Evolutionary conservation across 2,797 vertebrate species (phyloP).

Genomic region (Oceanodroma leucorhoa): DNA sequence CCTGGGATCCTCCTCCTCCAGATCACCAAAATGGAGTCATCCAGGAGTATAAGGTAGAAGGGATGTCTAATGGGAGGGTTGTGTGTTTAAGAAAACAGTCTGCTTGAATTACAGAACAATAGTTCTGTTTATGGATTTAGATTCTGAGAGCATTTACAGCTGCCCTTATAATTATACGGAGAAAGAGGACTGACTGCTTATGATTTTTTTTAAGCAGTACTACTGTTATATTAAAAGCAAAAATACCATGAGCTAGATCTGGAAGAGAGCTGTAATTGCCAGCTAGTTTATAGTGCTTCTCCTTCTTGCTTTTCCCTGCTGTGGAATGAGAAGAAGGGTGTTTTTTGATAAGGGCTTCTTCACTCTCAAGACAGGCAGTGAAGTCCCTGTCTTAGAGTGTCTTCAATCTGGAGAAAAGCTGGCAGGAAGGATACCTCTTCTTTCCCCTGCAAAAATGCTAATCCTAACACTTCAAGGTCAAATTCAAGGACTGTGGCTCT

Average conservation of each 20-base stretch:
- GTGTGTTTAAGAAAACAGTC: neutral
- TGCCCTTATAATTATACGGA: neutral
- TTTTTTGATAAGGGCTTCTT: neutral
- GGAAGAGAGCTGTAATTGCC: neutral
- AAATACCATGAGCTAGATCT: neutral
- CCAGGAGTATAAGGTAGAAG: conserved; percentile 94
- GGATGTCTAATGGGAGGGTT: neutral
- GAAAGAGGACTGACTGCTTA: neutral
- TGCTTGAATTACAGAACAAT: neutral
- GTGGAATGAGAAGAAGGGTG: neutral
- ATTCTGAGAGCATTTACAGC: neutral
- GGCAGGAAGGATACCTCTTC: neutral
- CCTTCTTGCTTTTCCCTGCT: neutral
- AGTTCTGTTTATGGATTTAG: neutral
- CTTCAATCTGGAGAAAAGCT: neutral
- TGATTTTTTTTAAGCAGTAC: neutral
- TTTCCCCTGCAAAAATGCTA: neutral
- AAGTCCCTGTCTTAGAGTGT: neutral
- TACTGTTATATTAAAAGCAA: neutral
- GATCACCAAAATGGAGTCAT: conserved; percentile 98
- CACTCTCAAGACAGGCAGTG: neutral
- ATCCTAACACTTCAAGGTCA: neutral
- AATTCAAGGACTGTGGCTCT: neutral
- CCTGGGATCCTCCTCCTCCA: conserved; percentile 95
- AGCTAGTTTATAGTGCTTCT: neutral